Evolutionary conservation across 1,140 invertebrate genomes (phyloP), one percentile per base, ranked within the genome.

Genomic region (Drosophila repleta): DNA sequence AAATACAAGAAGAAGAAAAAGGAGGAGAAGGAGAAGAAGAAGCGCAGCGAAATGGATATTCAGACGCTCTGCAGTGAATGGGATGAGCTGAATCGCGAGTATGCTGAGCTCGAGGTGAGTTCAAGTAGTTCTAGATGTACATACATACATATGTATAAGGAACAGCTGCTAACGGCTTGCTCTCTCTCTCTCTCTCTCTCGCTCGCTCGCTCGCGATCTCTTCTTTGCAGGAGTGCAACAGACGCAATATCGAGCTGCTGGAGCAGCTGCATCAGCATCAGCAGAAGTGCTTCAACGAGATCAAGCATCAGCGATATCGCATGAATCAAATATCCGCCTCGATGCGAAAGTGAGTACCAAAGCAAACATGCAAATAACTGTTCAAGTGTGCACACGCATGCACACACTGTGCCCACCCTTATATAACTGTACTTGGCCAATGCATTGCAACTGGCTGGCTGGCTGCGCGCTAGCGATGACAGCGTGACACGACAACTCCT

Each of bases 291-390:
- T 92, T 96, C 46, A 96, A 96, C 91, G 96, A 96, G 87, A 95
- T 98, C 69, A 94, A 94, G 67, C 97, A 99, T 93, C 97, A 98
- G 91, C 94, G 95, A 67, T 98, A 98, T 93, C 94, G 97, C 49
- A 95, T 98, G 92, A 94, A 94, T 69, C 93, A 96, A 82, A 97
- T 99, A 79, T 93, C 93, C 41, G 95, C 95, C 87, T 94, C 95
- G 20, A 85, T 98, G 20, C 96, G 96, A 94, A 95, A 95, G 97
- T 97, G 71, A 91, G 90, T 91, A 88, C 32, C 43, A 21, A 13
- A 35, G 49, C 15, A 46, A 29, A 39, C 45, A 15, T 24, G 53
- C 20, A n/a, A 5, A 29, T 29, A 29, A 29, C 29, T 29, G 29
- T 29, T 8, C 7, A 11, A 57, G 56, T 15, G 7, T 15, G 13